Evolutionary conservation across 2,113 vertebrate genomes (phyloP), one percentile per base, ranked within the genome.

Genomic region (Acinonyx jubatus): DNA sequence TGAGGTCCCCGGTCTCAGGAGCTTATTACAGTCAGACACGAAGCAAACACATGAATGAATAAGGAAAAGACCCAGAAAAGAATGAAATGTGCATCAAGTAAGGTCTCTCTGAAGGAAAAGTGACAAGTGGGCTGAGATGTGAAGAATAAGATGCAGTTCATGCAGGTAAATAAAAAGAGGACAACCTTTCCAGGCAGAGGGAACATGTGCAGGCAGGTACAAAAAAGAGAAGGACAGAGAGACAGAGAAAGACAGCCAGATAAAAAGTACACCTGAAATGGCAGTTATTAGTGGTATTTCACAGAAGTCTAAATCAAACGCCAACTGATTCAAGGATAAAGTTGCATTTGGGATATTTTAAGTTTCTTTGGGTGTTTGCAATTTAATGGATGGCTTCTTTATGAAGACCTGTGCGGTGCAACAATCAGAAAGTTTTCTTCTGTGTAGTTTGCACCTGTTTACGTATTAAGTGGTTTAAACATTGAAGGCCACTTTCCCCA

Each of bases 381-480:
- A 6, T 55, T 61, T 89, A 21, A 73, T 1, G 38, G 1, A 61
- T 10, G 41, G 11, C 8, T 14, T 50, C 29, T 93, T 74, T 31
- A 11, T 71, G 93, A 71, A 25, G 63, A 15, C n/a, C n/a, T 25
- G 0, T 2, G 5, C 38, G 19, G 36, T 68, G 65, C 36, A 25
- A 27, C 16, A 31, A 31, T 91, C 52, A 86, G 93, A 94, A 76
- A 36, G 27, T 83, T 55, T 95, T 7, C 79, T 79, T 38, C 79
- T 94, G 38, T 66, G 93, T 89, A 12, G 1, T 65, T 97, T 95
- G 38, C 38, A 93, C 78, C 25, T 78, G 19, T 85, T 68, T 86
- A 63, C 38, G 6, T 63, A 78, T n/a, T 63, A 74, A 74, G 21
- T 71, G 27, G 63, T 50, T 95, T 87, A 16, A 95, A n/a, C 57